Evolutionary conservation across 2,113 vertebrate genomes (phyloP).

Genomic region (Channa argus): DNA sequence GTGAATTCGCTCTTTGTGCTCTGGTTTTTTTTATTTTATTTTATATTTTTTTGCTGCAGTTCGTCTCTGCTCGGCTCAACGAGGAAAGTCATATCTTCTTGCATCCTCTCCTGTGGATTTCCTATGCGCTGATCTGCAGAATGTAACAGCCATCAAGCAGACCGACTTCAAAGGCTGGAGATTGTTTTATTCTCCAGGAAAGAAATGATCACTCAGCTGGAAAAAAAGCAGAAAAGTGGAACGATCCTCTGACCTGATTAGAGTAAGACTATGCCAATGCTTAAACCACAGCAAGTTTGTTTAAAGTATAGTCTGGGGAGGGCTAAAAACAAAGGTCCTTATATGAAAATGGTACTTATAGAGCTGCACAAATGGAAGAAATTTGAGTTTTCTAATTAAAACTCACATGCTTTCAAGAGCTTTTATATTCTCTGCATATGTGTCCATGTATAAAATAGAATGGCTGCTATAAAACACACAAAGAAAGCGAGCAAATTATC

Average conservation of each 20-base stretch:
- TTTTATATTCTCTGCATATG: too few species aligned
- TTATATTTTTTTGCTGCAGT: constrained; percentile 5
- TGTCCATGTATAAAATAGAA: too few species aligned
- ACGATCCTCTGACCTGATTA: constrained; percentile 53
- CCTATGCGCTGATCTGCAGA: constrained; percentile 20
- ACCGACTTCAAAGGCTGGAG: constrained; percentile 39
- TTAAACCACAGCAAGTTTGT: background rate
- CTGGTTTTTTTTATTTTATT: background rate
- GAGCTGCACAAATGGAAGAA: too few species aligned
- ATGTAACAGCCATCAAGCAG: constrained; percentile 16
- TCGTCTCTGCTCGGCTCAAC: constrained; percentile 11
- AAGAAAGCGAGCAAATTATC: too few species aligned
- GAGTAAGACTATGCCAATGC: constrained; percentile 5
- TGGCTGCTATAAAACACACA: too few species aligned
- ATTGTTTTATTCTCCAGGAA: constrained; percentile 54
- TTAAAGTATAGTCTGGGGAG: background rate
- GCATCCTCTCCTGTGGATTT: constrained; percentile 54
- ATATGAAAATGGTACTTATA: too few species aligned
- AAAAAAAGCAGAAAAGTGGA: constrained; percentile 30
- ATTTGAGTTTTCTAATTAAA: too few species aligned
- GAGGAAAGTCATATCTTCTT: constrained; percentile 46
- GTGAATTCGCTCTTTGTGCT: constrained; percentile 64
- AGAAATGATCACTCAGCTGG: constrained; percentile 50
- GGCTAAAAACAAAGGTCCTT: background rate
- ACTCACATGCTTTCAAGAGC: too few species aligned